These are phyloP conservation scores for Onychostruthus taczanowskii DNA, from an alignment of 2,113 vertebrate genomes.

Conservation along the genomic window DNA sequence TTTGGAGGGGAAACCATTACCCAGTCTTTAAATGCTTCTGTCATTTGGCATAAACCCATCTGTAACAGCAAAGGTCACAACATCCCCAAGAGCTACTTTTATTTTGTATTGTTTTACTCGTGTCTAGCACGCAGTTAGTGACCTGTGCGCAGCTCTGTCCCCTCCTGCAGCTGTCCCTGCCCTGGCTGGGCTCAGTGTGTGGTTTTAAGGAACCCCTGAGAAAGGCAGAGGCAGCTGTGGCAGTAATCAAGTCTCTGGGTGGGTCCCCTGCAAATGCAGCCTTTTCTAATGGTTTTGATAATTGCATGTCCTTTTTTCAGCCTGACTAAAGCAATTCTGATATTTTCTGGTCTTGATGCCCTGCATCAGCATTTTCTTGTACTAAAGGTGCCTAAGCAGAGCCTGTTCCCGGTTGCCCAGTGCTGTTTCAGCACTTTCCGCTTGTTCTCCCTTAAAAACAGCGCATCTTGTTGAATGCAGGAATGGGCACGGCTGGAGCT, in stretches of 20 bases:
- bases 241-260: neutral
- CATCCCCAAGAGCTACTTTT: neutral
- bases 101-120: neutral
- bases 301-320: constrained; percentile 23
- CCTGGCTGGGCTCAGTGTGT: neutral
- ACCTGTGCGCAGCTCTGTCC: neutral
- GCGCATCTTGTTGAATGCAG: neutral
- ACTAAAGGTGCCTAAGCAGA: neutral
- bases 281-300: constrained; percentile 25
- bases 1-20: constrained; percentile 19
- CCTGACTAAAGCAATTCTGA: neutral
- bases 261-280: neutral
- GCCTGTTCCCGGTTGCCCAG: neutral
- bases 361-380: neutral
- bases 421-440: neutral
- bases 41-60: neutral
- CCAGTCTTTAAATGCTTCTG: constrained; percentile 13
- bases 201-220: neutral
- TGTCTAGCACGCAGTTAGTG: neutral
- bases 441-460: neutral
- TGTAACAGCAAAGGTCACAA: neutral
- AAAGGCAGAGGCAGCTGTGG: neutral
- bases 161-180: constrained; percentile 8
- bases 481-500: neutral
- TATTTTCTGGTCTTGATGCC: neutral